Base-by-base conservation (phyloP, 1,140 invertebrate species). In the Cryptotermes secundus region DNA sequence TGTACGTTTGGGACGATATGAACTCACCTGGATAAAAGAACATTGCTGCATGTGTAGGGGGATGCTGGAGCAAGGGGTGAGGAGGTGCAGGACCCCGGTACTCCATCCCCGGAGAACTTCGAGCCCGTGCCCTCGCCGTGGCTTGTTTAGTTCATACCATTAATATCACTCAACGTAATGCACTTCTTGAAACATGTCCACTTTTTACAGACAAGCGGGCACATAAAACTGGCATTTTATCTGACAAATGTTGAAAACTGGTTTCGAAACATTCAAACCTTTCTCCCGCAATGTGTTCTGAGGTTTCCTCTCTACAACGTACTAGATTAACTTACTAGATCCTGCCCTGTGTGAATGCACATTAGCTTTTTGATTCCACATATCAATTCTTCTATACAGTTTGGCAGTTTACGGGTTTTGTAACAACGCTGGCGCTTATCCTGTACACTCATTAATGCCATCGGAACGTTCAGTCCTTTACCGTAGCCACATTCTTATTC, bases 1-100 rank as follows among this genome's bases (percentile, higher is more conserved):
- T 14, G 79, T 24, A 80, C 14, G 45, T 49, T 49, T 14, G 45
- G 45, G 45, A 3, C 45, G 80, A 34, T 35, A 53, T 49, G 35
- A 34, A 42, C 53, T 83, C 79, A 84, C 83, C 83, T 84, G 83
- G 83, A 72, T 84, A 84, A 72, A 80, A 84, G 79, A 80, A 84
- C 83, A 84, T 84, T 19, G 83, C 16, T 19, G 83, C 79, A 38
- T 80, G 83, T 72, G 83, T 31, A 35, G 83, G 79, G 59, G 83
- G 72, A 72, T 84, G 83, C 53, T 84, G 84, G 38, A 84, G 84
- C 84, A 84, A 49, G 84, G 84, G 84, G 72, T 84, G 84, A 42
- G 84, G 83, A 59, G 83, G 80, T n/a, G 84, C 84, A 14, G 84
- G 84, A 45, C 84, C 84, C 49, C 84, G 84, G 84, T 84, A 84